A percentile compares a stretch with the other conserved stretches of the same genome.
These are phyloP conservation scores for Ceratina australensis DNA, from an alignment of 1,140 invertebrate genomes.

Conservation along the genomic window DNA sequence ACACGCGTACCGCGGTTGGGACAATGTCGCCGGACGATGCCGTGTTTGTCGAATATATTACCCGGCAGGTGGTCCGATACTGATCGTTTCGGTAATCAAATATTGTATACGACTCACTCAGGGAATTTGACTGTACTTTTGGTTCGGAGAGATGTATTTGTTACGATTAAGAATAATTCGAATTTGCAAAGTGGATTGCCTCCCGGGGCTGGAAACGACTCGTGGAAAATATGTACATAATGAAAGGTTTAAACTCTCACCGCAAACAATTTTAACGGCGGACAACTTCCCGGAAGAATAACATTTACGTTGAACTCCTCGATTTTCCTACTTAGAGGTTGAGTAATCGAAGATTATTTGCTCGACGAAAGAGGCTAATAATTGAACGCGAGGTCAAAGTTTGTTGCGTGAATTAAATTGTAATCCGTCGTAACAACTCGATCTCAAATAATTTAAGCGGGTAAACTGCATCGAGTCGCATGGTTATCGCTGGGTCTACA, in stretches of 20 bases:
- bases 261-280: constrained; percentile 10
- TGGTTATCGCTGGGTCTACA: no score
- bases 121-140: no score
- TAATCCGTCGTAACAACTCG: background rate
- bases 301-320: constrained; percentile 3
- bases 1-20: constrained; percentile 16
- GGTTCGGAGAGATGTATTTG: no score
- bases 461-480: background rate
- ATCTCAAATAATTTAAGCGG: background rate
- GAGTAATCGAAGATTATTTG: constrained; percentile 27
- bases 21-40: constrained; percentile 32
- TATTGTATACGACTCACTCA: no score
- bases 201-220: background rate
- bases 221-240: background rate
- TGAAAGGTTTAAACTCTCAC: constrained; percentile 6
- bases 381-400: constrained; percentile 1
- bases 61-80: background rate
- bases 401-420: constrained; percentile 6
- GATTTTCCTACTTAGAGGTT: constrained; percentile 19
- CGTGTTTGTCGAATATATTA: constrained; percentile 44
- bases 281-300: constrained; percentile 11
- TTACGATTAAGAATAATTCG: no score
- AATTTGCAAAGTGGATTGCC: background rate
- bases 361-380: background rate
- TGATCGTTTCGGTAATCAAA: background rate